Evolutionary conservation across 2,797 vertebrate species (phyloP).

Genomic region (Cryptoprocta ferox): DNA sequence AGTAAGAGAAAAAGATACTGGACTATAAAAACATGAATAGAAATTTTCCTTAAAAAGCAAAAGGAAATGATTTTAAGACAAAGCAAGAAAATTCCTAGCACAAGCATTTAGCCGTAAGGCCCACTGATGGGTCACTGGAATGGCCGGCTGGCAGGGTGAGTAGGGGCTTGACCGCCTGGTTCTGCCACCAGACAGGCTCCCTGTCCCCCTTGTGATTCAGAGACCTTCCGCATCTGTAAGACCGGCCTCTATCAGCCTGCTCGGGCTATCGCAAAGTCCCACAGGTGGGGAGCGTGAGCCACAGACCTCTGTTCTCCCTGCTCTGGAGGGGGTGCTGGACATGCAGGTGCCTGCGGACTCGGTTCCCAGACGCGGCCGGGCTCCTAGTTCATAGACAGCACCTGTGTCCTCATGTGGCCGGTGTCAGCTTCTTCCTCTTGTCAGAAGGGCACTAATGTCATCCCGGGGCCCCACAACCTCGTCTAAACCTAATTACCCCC

Average conservation of each 20-base stretch:
- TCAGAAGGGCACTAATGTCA: not conserved
- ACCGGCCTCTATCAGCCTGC: not conserved
- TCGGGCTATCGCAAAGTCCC: not conserved
- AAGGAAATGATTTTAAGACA: not conserved
- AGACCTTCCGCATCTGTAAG: not conserved
- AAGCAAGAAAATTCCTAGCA: not conserved
- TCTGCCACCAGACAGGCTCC: not conserved
- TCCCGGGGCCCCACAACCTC: not conserved
- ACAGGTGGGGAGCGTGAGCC: not conserved
- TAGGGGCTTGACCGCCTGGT: not conserved
- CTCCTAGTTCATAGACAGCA: not conserved
- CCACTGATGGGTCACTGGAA: not conserved
- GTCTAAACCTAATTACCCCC: not conserved
- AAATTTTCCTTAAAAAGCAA: not conserved
- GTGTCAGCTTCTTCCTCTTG: not conserved
- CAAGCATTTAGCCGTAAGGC: not conserved
- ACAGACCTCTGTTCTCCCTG: not conserved
- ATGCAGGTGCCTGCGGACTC: not conserved
- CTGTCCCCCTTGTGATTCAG: not conserved
- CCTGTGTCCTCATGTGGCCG: not conserved
- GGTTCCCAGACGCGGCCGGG: fast-evolving
- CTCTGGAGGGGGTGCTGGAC: not conserved
- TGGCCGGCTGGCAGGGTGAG: not conserved
- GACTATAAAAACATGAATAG: not conserved
- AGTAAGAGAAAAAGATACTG: too few relatives aligned